Evolutionary conservation across 2,797 vertebrate genomes (phyloP).

Genomic region (Pseudochirops cupreus): DNA sequence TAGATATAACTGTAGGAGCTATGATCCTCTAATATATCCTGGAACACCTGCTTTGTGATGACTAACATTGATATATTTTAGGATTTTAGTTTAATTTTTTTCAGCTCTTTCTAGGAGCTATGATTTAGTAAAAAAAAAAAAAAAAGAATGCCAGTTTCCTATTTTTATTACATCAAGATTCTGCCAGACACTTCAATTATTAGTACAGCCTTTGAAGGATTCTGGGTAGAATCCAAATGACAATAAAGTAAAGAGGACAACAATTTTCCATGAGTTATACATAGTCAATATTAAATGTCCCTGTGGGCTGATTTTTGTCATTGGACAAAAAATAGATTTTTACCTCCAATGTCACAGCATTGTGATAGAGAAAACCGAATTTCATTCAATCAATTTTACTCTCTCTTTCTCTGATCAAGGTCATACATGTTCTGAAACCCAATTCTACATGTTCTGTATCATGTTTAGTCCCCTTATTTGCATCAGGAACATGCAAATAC

Average conservation of each 20-base stretch:
- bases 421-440: not conserved
- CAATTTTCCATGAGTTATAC: conserved; percentile 38
- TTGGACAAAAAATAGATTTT: conserved; percentile 35
- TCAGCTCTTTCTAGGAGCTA: conserved; percentile 42
- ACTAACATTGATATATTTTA: conserved; percentile 51
- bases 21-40: conserved; percentile 59
- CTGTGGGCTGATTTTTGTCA: not conserved
- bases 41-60: conserved; percentile 37
- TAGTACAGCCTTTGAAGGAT: conserved; percentile 28
- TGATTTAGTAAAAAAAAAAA: conserved; percentile 2
- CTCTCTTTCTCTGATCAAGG: conserved; percentile 10
- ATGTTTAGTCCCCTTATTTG: not conserved
- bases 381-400: not conserved
- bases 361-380: not conserved
- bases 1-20: conserved; percentile 53
- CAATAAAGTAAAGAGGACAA: conserved; percentile 32
- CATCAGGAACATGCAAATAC: not conserved
- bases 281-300: conserved; percentile 22
- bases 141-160: conserved; percentile 30
- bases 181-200: conserved; percentile 45
- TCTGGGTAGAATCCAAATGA: conserved; percentile 55
- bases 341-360: not conserved
- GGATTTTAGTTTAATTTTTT: conserved; percentile 39
- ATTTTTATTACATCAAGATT: conserved; percentile 28
- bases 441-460: not conserved